A percentile compares a stretch with the other conserved stretches of the same genome.
phyloP scores from a whole-genome alignment of 1,140 invertebrate species.

The Thaumatotibia leucotreta region DNA sequence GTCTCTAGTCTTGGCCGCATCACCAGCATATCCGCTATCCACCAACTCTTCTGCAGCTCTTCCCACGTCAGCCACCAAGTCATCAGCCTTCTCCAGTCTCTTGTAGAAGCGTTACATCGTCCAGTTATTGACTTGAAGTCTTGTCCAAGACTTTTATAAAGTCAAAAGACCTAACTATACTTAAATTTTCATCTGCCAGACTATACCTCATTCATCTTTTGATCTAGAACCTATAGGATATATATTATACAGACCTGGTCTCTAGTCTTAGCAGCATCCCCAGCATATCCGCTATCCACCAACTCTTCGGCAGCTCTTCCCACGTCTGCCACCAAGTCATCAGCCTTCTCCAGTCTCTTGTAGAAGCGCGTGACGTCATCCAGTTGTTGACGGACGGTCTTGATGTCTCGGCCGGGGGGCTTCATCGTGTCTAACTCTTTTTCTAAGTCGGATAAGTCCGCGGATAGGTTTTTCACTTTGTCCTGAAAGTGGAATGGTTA shows the following conservation, averaged over 20 bases:
- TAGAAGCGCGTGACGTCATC: conserved; percentile 86
- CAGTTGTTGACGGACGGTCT: conserved; percentile 89
- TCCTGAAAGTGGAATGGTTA: conserved; percentile 70
- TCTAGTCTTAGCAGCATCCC: conserved; percentile 86
- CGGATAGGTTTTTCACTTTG: conserved; percentile 85
- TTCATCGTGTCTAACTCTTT: conserved; percentile 90
- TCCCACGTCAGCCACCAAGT: conserved; percentile 84
- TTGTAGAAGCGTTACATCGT: conserved; percentile 77
- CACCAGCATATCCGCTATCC: conserved; percentile 88
- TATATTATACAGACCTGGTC: conserved; percentile 80
- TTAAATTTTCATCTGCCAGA: too few relatives aligned
- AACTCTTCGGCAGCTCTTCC: conserved; percentile 86
- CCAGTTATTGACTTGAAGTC: too few relatives aligned
- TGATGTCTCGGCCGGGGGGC: conserved; percentile 90
- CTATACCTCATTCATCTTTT: too few relatives aligned
- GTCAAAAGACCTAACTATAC: too few relatives aligned
- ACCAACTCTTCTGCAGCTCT: conserved; percentile 85
- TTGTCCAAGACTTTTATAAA: too few relatives aligned
- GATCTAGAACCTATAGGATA: too few relatives aligned
- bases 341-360: conserved; percentile 81
- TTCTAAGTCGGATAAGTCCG: conserved; percentile 88
- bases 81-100: conserved; percentile 82
- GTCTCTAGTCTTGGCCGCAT: too few relatives aligned
- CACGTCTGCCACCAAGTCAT: conserved; percentile 83
- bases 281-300: conserved; percentile 89